Evolutionary conservation across 2,797 vertebrate genomes (phyloP).

Genomic region (Sebastes reedi): DNA sequence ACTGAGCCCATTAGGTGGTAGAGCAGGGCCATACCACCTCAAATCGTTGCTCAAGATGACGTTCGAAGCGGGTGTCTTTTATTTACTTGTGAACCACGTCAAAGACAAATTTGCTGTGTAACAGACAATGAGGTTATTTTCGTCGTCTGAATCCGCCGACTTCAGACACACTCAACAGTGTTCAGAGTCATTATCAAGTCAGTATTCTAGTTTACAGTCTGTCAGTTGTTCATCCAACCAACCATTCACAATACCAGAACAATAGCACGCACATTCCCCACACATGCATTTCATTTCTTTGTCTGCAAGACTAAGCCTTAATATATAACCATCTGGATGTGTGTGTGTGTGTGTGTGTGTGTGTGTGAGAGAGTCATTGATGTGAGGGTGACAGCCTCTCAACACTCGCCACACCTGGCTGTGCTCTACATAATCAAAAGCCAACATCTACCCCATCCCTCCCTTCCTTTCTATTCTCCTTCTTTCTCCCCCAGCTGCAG

Average conservation of each 20-base stretch:
- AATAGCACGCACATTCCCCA: not conserved
- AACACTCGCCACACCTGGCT: constrained; percentile 42
- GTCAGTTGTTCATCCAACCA: constrained; percentile 15
- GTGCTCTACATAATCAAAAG: constrained; percentile 46
- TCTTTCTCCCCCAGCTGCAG: constrained; percentile 8
- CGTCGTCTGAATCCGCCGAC: not conserved
- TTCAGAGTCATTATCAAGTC: not conserved
- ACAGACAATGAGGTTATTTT: not conserved
- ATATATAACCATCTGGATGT: constrained; percentile 13
- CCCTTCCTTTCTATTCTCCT: not conserved
- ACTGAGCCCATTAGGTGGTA: not conserved
- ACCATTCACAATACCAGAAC: not conserved
- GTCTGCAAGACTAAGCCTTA: constrained; percentile 12
- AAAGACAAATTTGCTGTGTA: not conserved
- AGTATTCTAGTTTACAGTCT: constrained; percentile 2
- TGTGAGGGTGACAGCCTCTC: constrained; percentile 29
- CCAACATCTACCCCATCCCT: constrained; percentile 1
- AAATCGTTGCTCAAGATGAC: not conserved
- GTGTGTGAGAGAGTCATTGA: not conserved
- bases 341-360: not conserved
- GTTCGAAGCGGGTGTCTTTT: not conserved
- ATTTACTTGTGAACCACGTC: not conserved
- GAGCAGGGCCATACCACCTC: not conserved
- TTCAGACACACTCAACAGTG: not conserved
- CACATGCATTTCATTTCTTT: constrained; percentile 26